Base-by-base conservation (phyloP, 2,888 invertebrate species). In the Notodonta dromedarius region DNA sequence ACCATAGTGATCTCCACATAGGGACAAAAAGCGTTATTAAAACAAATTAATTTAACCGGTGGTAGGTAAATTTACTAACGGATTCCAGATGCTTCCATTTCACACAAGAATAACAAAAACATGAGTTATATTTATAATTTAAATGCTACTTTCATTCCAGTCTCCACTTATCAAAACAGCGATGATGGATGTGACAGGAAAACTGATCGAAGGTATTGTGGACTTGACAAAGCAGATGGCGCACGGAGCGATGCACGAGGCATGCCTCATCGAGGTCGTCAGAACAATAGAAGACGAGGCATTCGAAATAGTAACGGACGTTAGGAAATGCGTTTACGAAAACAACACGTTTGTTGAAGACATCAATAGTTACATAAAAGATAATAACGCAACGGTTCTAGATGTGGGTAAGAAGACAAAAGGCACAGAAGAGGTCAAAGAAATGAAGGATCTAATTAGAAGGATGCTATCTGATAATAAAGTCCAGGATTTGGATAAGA, bases 241-340 rank as follows among this genome's bases (percentile, higher is more conserved):
- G 0, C 93, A 93, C 40, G 92, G 93, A 4, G 93, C 93, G 0
- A 93, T 93, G 93, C 93, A 93, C n/a, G 93, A 93, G 75, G 93
- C 93, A 0, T 93, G 93, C 54, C 89, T 93, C 2, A 91, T 93
- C 9, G 93, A 93, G 83, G 93, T 93, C 0, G 83, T 92, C 24
- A 88, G 81, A 67, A 82, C 85, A 2, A 84, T 89, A 0, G 90
- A 93, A 83, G 90, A 92, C 5, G 90, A 92, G 72, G 91, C 91
- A 0, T 78, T 87, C 7, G 57, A 67, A 48, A 57, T 93, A 0
- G 67, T 91, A 0, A 73, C 78, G 50, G 76, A 81, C 6, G 77
- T 91, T 0, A 84, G 70, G 71, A 66, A 66, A 6, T 93, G 93
- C 61, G 84, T 81, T 0, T 76, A 83, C 8, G 77, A 70, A 2